A percentile compares a stretch with the other conserved stretches of the same genome.
phyloP scores from a whole-genome alignment of 2,113 vertebrate genomes.

The Heterochromis multidens region DNA sequence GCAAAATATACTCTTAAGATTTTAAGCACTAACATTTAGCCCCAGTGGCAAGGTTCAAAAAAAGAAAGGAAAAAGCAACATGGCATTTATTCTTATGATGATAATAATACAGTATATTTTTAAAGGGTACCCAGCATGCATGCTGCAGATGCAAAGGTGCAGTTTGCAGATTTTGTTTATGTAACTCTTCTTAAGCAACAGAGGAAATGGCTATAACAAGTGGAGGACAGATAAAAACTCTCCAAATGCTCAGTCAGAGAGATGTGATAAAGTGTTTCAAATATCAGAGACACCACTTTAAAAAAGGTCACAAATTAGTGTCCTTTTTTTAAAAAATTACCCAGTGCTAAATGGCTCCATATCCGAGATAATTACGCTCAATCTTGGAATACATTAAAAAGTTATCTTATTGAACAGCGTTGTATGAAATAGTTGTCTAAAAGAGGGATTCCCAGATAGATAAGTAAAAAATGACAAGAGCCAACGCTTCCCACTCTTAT shows the following conservation, averaged over 20 bases:
- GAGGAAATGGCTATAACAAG: not conserved
- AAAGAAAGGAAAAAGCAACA: not conserved
- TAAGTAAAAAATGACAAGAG: not conserved
- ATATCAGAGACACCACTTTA: not conserved
- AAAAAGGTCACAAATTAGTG: not conserved
- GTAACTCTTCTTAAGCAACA: not conserved
- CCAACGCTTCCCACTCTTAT: not conserved
- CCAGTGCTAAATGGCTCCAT: not conserved
- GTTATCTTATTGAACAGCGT: not conserved
- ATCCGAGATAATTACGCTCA: not conserved
- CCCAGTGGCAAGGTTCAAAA: not conserved
- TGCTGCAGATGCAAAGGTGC: not conserved
- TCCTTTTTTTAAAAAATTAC: not conserved
- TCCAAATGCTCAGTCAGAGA: not conserved
- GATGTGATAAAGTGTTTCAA: fast-evolving
- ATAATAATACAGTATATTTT: not conserved
- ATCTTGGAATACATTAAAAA: not conserved
- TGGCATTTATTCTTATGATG: not conserved
- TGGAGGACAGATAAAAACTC: not conserved
- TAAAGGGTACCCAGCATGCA: not conserved
- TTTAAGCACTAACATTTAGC: not conserved
- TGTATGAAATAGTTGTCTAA: not conserved
- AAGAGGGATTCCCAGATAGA: not conserved
- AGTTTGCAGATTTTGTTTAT: not conserved
- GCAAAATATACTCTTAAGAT: not conserved